phyloP scores from a whole-genome alignment of 2,797 vertebrate species.

The Australoheros facetus region DNA sequence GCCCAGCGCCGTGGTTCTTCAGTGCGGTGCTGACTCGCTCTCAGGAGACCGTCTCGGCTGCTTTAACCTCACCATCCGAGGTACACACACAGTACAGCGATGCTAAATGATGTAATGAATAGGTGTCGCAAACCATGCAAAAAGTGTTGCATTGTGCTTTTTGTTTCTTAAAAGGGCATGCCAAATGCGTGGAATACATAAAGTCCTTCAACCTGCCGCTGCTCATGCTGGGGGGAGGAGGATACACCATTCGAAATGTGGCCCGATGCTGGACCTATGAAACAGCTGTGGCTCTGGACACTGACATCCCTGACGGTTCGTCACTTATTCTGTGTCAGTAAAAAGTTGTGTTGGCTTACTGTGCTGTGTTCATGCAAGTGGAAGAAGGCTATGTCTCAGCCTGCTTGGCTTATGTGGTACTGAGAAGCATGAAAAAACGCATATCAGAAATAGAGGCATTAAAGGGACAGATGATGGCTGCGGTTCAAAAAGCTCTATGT shows the following conservation, averaged over 20 bases:
- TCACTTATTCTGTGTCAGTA: neutral
- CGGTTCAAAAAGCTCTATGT: too few species aligned
- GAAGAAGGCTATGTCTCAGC: too few species aligned
- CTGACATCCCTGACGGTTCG: slow-evolving; percentile 90
- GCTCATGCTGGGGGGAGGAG: slow-evolving; percentile 94
- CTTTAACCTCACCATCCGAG: slow-evolving; percentile 96
- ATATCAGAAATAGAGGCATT: too few species aligned
- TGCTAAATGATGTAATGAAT: neutral
- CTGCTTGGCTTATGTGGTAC: too few species aligned
- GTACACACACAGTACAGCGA: slow-evolving; percentile 56
- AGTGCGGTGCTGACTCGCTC: slow-evolving; percentile 94
- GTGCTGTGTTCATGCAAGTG: too few species aligned
- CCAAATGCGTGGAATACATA: slow-evolving; percentile 93
- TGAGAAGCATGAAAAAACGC: too few species aligned
- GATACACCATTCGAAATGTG: slow-evolving; percentile 94
- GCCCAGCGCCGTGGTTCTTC: slow-evolving; percentile 93
- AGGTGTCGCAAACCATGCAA: neutral
- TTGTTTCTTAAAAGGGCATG: slow-evolving; percentile 81
- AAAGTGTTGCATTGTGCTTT: neutral
- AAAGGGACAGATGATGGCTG: too few species aligned
- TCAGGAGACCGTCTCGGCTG: slow-evolving; percentile 94
- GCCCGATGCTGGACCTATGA: slow-evolving; percentile 95
- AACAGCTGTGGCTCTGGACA: slow-evolving; percentile 91
- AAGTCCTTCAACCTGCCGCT: slow-evolving; percentile 92
- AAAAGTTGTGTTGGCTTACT: neutral